These are phyloP conservation scores for Trinorchestia longiramus DNA, from an alignment of 1,140 invertebrate species.

Conservation along the genomic window DNA sequence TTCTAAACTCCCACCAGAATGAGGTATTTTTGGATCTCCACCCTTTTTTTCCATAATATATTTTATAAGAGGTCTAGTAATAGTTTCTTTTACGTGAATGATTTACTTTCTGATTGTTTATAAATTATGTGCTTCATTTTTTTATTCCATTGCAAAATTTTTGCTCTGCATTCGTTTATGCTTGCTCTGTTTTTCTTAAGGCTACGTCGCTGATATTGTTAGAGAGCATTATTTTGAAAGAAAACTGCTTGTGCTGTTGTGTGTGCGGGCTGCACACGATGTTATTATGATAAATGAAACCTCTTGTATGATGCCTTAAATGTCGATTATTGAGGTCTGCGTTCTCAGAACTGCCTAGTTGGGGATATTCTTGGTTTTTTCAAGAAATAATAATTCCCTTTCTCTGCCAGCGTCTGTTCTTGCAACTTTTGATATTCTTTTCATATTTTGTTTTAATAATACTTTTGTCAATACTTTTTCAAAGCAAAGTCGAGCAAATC, in stretches of 20 bases:
- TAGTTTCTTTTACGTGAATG: neutral
- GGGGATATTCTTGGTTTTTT: neutral
- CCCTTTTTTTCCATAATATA: neutral
- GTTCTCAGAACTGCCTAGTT: neutral
- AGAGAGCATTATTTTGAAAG: neutral
- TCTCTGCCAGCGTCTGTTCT: neutral
- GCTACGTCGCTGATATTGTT: neutral
- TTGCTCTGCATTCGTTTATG: neutral
- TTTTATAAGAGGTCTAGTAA: neutral
- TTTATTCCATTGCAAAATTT: neutral
- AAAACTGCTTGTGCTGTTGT: neutral
- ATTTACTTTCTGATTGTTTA: neutral
- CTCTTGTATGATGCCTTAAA: neutral
- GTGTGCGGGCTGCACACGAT: neutral
- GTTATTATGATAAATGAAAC: neutral
- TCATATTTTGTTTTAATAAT: neutral
- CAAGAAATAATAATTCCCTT: neutral
- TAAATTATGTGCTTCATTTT: neutral
- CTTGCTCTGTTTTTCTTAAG: neutral
- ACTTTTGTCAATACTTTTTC: no score
- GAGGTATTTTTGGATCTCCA: neutral
- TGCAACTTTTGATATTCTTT: neutral
- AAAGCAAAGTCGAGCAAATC: no score
- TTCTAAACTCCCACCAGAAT: neutral
- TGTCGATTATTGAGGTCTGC: neutral